phyloP scores from a whole-genome alignment of 2,797 vertebrate genomes.

The Setipinna tenuifilis region DNA sequence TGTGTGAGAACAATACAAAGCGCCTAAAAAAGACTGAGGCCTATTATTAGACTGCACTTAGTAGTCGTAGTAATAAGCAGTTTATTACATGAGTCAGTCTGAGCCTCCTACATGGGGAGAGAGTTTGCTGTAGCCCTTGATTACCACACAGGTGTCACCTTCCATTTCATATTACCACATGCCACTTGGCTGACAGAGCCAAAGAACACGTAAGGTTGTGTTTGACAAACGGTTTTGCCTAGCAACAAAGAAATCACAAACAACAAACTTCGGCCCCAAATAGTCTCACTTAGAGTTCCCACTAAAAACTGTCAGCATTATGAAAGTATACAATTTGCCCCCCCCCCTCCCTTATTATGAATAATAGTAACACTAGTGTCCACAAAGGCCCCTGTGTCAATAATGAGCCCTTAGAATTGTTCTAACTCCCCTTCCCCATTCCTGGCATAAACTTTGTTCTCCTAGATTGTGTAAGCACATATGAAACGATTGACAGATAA shows the following conservation, averaged over 20 bases:
- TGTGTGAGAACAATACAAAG: background rate
- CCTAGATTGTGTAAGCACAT: too few relatives aligned
- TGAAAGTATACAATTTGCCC: too few relatives aligned
- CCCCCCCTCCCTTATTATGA: too few relatives aligned
- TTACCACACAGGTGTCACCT: background rate
- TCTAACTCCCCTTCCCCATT: too few relatives aligned
- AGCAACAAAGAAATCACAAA: background rate
- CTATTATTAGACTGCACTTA: background rate
- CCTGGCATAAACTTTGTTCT: too few relatives aligned
- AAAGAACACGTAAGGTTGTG: background rate
- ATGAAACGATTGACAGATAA: too few relatives aligned
- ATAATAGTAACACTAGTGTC: too few relatives aligned
- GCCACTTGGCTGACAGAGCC: background rate
- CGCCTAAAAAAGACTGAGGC: background rate
- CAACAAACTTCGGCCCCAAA: too few relatives aligned
- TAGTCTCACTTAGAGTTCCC: too few relatives aligned
- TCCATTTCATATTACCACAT: background rate
- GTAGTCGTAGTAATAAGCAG: background rate
- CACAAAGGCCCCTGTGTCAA: too few relatives aligned
- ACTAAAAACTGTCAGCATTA: too few relatives aligned
- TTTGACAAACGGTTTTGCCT: background rate
- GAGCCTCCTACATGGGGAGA: background rate
- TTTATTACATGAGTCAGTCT: background rate
- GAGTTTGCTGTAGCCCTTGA: background rate
- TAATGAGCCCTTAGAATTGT: too few relatives aligned